Evolutionary conservation across 1,140 invertebrate species (phyloP).

Genomic region (Pomacea maculata): DNA sequence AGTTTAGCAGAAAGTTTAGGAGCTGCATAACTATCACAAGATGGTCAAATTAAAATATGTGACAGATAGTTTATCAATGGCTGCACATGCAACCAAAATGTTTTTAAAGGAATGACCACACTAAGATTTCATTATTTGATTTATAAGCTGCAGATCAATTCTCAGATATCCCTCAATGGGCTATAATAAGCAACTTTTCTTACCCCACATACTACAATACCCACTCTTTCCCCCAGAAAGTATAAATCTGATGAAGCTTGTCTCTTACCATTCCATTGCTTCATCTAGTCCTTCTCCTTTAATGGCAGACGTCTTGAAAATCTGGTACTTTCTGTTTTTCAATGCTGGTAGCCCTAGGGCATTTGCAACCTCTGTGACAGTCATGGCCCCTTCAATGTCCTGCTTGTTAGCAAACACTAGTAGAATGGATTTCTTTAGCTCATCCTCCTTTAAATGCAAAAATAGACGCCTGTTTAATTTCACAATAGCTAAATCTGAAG

Average conservation of each 20-base stretch:
- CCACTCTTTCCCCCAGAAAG: neutral
- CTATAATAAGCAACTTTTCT: neutral
- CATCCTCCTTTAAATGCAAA: conserved; percentile 83
- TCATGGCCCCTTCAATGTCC: conserved; percentile 96
- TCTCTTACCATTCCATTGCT: conserved; percentile 93
- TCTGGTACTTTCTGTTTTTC: conserved; percentile 98
- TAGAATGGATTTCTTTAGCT: conserved; percentile 92
- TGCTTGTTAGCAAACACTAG: conserved; percentile 99
- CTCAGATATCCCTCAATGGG: neutral
- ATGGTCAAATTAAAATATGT: too few species aligned
- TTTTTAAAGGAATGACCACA: too few species aligned
- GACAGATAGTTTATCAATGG: too few species aligned
- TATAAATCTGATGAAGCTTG: too few species aligned
- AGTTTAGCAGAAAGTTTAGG: too few species aligned
- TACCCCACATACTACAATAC: neutral
- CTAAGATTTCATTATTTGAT: too few species aligned
- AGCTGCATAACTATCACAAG: too few species aligned
- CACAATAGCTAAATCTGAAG: too few species aligned
- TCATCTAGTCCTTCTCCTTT: conserved; percentile 98
- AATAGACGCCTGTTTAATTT: conserved; percentile 18
- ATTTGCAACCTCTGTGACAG: conserved; percentile 95
- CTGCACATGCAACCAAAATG: too few species aligned
- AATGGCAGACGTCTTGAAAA: conserved; percentile 98
- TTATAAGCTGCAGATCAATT: neutral
- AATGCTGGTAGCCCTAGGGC: conserved; percentile 92